A percentile compares a stretch with the other conserved stretches of the same genome.
phyloP scores from a whole-genome alignment of 2,113 vertebrate genomes.

The Phylloscopus trochilus region DNA sequence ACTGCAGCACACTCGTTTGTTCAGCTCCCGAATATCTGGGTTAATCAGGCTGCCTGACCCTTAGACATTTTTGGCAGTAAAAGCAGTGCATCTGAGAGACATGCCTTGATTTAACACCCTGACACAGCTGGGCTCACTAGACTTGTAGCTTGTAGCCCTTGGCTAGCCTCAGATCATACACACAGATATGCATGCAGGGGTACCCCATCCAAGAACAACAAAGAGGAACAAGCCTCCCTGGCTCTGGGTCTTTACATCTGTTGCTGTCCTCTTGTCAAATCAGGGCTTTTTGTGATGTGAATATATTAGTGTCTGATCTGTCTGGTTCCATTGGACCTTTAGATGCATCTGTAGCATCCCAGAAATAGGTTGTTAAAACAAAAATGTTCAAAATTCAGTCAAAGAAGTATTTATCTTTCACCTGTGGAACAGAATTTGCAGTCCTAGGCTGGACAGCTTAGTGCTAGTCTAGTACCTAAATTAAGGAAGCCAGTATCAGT shows the following conservation, averaged over 20 bases:
- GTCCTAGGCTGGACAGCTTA: neutral
- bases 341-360: neutral
- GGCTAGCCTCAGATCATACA: neutral
- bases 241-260: neutral
- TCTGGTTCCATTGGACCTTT: neutral
- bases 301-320: neutral
- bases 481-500: neutral
- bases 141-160: neutral
- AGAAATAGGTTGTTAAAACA: neutral
- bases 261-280: constrained; percentile 3
- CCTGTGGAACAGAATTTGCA: neutral
- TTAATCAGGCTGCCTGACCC: constrained; percentile 39
- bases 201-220: constrained; percentile 12
- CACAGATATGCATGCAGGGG: neutral
- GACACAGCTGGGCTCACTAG: constrained; percentile 13
- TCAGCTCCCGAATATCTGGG: constrained; percentile 17
- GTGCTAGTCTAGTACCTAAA: neutral
- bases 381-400: neutral
- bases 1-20: neutral
- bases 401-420: neutral
- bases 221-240: neutral
- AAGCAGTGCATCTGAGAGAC: constrained; percentile 14
- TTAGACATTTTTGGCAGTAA: constrained; percentile 48
- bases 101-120: constrained; percentile 36
- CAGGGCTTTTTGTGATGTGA: neutral